Percentiles rank a stretch among this genome's conserved stretches.
phyloP scores from a whole-genome alignment of 2,797 vertebrate genomes.

The Rhodeus uyekii region DNA sequence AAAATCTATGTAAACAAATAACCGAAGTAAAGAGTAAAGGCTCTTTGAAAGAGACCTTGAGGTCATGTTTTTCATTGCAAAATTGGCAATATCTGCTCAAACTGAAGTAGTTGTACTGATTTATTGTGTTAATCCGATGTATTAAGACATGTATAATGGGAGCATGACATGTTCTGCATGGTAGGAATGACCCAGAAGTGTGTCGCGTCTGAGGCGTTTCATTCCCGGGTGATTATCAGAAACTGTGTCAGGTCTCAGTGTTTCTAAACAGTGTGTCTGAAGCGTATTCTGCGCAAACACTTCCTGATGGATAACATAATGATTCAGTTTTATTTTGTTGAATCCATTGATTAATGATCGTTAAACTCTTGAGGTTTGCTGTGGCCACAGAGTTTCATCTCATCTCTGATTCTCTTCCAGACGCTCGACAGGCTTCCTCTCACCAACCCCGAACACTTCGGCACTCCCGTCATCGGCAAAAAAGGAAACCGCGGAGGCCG shows the following conservation, averaged over 20 bases:
- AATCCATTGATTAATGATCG: too few species aligned
- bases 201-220: not conserved
- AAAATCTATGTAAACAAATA: too few species aligned
- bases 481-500: conserved; percentile 78
- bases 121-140: not conserved
- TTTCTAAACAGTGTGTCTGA: not conserved
- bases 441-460: conserved; percentile 84
- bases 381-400: too few species aligned
- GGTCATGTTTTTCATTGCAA: not conserved
- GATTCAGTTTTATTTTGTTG: too few species aligned
- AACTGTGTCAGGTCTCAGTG: not conserved
- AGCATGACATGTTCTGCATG: not conserved
- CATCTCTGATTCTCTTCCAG: conserved; percentile 57
- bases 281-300: not conserved
- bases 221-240: not conserved
- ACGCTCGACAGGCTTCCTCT: conserved; percentile 83
- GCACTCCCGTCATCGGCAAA: conserved; percentile 84
- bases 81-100: not conserved
- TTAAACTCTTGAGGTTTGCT: too few species aligned
- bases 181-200: not conserved
- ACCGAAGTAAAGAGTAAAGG: not conserved
- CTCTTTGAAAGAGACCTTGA: not conserved
- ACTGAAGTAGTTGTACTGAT: not conserved
- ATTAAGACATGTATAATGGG: not conserved
- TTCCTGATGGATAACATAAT: too few species aligned